Conservation (phyloP, 2,797 vertebrate species). For the Amblyopsis hoosieri region DNA sequence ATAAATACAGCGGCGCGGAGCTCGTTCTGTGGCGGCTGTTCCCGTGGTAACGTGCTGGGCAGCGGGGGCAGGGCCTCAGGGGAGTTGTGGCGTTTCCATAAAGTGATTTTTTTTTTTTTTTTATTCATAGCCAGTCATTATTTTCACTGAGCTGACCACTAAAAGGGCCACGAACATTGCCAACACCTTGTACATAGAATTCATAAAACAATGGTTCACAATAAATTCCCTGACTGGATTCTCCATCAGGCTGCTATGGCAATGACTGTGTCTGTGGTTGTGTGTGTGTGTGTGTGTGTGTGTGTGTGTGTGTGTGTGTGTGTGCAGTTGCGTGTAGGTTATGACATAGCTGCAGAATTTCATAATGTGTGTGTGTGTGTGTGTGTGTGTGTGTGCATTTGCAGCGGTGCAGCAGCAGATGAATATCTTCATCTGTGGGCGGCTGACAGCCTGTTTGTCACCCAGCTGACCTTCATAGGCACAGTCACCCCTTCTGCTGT, state of each 20-base stretch:
- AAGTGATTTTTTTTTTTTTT: slow-evolving; percentile 46
- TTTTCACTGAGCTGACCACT: slow-evolving; percentile 64
- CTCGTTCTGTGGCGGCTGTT: slow-evolving; percentile 47
- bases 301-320: slow-evolving; percentile 9
- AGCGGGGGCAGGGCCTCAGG: slow-evolving; percentile 31
- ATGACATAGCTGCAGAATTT: too few species aligned
- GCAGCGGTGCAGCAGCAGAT: slow-evolving; percentile 76
- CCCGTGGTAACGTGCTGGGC: slow-evolving; percentile 51
- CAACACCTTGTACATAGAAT: slow-evolving; percentile 78
- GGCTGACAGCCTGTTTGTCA: slow-evolving; percentile 97
- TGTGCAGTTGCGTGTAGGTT: slow-evolving; percentile 17
- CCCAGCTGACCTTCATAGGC: slow-evolving; percentile 93
- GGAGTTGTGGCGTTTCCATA: slow-evolving; percentile 58
- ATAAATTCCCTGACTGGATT: slow-evolving; percentile 80
- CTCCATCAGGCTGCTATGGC: slow-evolving; percentile 72
- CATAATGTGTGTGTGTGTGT: slow-evolving; percentile 15
- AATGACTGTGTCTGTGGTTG: slow-evolving; percentile 26
- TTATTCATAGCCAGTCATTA: slow-evolving; percentile 60
- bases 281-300: slow-evolving; percentile 10
- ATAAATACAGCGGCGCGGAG: slow-evolving; percentile 51
- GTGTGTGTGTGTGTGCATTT: slow-evolving; percentile 48
- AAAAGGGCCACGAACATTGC: slow-evolving; percentile 57
- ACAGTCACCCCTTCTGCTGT: slow-evolving; percentile 57
- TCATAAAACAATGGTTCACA: slow-evolving; percentile 77
- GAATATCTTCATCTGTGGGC: slow-evolving; percentile 87